Percentiles rank a stretch among this genome's conserved stretches.
phyloP scores from a whole-genome alignment of 2,113 vertebrate species.

The Malurus alboscapulatus region DNA sequence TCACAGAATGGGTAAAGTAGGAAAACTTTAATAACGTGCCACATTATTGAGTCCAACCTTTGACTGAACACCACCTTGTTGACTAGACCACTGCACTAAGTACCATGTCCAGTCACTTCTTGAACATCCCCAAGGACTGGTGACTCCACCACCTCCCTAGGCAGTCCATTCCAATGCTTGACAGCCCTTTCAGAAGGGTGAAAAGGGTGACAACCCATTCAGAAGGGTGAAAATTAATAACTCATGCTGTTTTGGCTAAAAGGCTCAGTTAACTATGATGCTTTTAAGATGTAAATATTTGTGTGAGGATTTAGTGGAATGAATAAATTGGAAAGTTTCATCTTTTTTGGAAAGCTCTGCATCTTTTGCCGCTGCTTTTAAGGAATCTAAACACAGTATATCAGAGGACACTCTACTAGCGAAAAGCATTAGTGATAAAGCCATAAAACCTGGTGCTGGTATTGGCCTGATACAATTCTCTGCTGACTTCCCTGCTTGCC shows the following conservation, averaged over 20 bases:
- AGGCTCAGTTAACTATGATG: rapidly evolving
- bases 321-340: neutral
- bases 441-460: neutral
- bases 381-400: neutral
- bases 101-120: neutral
- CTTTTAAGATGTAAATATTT: neutral
- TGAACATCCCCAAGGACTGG: neutral
- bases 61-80: neutral
- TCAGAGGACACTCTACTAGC: neutral
- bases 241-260: neutral
- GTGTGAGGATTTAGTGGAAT: neutral
- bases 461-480: neutral
- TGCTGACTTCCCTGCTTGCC: neutral
- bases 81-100: neutral
- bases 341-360: neutral
- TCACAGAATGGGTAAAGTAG: neutral
- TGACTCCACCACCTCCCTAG: neutral
- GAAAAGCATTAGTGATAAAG: neutral
- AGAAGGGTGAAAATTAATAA: neutral
- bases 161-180: neutral
- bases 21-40: neutral
- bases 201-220: neutral
- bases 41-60: neutral
- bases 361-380: neutral
- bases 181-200: neutral